Conservation (phyloP, 2,888 invertebrate genomes). For the Eupithecia dodoneata region DNA sequence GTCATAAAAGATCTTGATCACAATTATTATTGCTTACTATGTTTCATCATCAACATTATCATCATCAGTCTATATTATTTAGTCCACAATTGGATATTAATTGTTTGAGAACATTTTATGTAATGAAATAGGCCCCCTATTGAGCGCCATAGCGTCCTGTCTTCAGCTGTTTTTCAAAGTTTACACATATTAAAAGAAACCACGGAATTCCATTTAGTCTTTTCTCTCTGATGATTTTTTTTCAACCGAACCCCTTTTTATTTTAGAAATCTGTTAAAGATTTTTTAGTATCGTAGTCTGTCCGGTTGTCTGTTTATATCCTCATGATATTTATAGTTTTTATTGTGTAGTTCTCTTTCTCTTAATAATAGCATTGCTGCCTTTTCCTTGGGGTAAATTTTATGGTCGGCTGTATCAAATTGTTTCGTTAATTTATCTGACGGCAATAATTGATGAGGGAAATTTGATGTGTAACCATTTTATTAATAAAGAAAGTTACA, state of each 20-base stretch:
- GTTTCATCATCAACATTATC: no score
- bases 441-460: background rate
- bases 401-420: background rate
- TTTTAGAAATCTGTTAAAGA: slow-evolving; percentile 51
- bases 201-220: background rate
- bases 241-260: background rate
- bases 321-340: slow-evolving; percentile 58
- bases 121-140: no score
- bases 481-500: no score
- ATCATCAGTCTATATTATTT: no score
- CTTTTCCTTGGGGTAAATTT: slow-evolving; percentile 50
- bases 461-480: background rate
- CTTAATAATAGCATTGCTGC: slow-evolving; percentile 34
- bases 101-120: no score
- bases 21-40: no score
- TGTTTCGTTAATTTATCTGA: background rate
- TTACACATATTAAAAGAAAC: background rate
- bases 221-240: background rate
- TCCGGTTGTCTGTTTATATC: slow-evolving; percentile 51
- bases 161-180: background rate
- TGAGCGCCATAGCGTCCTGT: no score
- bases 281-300: slow-evolving; percentile 71
- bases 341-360: slow-evolving; percentile 48
- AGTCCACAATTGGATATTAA: no score
- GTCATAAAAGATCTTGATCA: no score